phyloP scores from a whole-genome alignment of 1,140 invertebrate species.

The Brachionus angularis region DNA sequence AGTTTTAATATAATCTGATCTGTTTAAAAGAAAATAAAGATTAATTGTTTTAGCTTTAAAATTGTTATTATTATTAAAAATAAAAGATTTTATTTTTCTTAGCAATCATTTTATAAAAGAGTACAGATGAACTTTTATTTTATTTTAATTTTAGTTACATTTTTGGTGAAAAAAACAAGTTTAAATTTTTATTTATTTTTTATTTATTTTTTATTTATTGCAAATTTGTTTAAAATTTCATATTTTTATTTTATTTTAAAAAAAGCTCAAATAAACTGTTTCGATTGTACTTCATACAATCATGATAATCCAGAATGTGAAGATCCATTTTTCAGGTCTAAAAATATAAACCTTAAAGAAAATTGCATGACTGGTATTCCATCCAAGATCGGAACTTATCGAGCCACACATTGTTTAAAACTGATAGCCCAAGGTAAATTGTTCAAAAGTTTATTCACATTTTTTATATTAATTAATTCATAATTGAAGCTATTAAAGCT shows the following conservation, averaged over 20 bases:
- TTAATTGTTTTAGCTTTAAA: no score
- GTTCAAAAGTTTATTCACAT: neutral
- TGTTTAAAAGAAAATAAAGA: no score
- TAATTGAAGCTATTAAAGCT: neutral
- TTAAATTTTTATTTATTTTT: no score
- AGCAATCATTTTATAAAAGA: no score
- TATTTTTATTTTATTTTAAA: neutral
- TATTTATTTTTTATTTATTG: neutral
- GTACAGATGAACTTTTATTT: no score
- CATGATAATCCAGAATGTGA: constrained; percentile 33
- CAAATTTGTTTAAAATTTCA: no score
- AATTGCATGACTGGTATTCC: constrained; percentile 5
- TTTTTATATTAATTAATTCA: neutral
- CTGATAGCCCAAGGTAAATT: neutral
- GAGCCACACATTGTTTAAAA: constrained; percentile 32
- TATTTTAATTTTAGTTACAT: no score
- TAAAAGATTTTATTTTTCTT: no score
- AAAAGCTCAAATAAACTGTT: neutral
- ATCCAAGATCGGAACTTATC: neutral
- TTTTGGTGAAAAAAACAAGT: no score
- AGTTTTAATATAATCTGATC: no score
- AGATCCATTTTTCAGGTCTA: constrained; percentile 2
- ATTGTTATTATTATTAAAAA: no score
- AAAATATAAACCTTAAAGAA: neutral
- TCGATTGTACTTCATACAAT: constrained; percentile 21